phyloP scores from a whole-genome alignment of 2,888 invertebrate genomes.

The Yponomeuta sedellus region DNA sequence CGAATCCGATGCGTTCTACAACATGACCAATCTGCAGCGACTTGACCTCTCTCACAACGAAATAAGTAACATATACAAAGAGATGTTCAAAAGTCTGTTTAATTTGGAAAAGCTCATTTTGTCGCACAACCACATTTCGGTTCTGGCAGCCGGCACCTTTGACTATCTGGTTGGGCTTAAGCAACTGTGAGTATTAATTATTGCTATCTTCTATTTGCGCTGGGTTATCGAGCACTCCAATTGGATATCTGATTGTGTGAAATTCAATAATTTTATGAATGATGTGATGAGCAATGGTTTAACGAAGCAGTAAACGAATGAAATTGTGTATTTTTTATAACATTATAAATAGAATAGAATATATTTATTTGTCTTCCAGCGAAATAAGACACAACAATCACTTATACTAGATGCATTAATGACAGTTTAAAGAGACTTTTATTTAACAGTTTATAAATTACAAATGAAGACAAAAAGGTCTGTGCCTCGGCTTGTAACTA shows the following conservation, averaged over 20 bases:
- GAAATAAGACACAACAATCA: too few species aligned
- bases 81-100: constrained; percentile 81
- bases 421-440: too few species aligned
- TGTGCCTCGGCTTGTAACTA: too few species aligned
- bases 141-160: constrained; percentile 83
- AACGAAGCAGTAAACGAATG: too few species aligned
- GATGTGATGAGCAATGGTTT: too few species aligned
- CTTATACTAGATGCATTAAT: too few species aligned
- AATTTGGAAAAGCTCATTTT: constrained; percentile 83
- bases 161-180: constrained; percentile 80
- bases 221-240: not conserved
- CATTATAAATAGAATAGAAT: too few species aligned
- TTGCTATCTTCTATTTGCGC: constrained; percentile 19
- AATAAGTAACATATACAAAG: constrained; percentile 80
- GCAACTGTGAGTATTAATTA: constrained; percentile 80
- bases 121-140: constrained; percentile 83
- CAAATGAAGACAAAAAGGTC: too few species aligned
- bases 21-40: constrained; percentile 81
- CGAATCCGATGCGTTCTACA: constrained; percentile 84
- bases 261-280: too few species aligned
- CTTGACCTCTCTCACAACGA: constrained; percentile 83
- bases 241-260: not conserved
- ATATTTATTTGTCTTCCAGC: too few species aligned
- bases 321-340: too few species aligned
- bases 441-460: too few species aligned